Percentiles rank a stretch among this genome's conserved stretches.
phyloP scores from a whole-genome alignment of 2,113 vertebrate species.

The Danionella cerebrum region DNA sequence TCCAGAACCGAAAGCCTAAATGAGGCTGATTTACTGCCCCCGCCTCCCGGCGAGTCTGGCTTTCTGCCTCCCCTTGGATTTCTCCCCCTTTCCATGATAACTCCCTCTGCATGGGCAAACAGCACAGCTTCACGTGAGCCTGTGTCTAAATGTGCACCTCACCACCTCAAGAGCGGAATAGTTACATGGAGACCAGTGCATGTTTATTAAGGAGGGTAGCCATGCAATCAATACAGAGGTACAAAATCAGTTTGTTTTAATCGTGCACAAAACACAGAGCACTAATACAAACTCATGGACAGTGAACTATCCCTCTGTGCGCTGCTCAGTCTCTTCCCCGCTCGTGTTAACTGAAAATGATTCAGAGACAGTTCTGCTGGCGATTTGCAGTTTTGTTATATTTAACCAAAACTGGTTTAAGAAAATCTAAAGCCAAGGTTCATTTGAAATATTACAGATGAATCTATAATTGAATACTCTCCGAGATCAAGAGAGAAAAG shows the following conservation, averaged over 20 bases:
- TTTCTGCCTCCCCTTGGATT: slow-evolving; percentile 39
- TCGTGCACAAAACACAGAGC: slow-evolving; percentile 58
- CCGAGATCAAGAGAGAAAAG: background rate
- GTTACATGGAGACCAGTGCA: slow-evolving; percentile 45
- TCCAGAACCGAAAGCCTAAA: slow-evolving; percentile 90
- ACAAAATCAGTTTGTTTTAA: slow-evolving; percentile 65
- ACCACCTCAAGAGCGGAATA: slow-evolving; percentile 34
- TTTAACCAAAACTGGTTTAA: background rate
- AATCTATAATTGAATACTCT: background rate
- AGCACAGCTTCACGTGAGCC: slow-evolving; percentile 38
- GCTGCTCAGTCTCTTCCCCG: background rate
- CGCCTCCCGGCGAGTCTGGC: slow-evolving; percentile 55
- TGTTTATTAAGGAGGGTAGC: slow-evolving; percentile 49
- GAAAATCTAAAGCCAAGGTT: slow-evolving; percentile 4
- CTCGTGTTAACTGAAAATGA: slow-evolving; percentile 11
- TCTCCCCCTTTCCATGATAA: slow-evolving; percentile 39
- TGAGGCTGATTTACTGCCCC: slow-evolving; percentile 83
- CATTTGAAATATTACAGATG: slow-evolving; percentile 1
- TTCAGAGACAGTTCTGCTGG: background rate
- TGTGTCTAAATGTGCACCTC: background rate
- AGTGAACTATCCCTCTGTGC: slow-evolving; percentile 39
- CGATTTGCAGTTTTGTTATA: background rate
- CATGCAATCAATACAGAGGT: slow-evolving; percentile 53
- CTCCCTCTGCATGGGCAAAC: slow-evolving; percentile 40
- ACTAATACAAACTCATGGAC: slow-evolving; percentile 70